Conservation (phyloP, 2,797 vertebrate genomes). For the Phataginus tricuspis region DNA sequence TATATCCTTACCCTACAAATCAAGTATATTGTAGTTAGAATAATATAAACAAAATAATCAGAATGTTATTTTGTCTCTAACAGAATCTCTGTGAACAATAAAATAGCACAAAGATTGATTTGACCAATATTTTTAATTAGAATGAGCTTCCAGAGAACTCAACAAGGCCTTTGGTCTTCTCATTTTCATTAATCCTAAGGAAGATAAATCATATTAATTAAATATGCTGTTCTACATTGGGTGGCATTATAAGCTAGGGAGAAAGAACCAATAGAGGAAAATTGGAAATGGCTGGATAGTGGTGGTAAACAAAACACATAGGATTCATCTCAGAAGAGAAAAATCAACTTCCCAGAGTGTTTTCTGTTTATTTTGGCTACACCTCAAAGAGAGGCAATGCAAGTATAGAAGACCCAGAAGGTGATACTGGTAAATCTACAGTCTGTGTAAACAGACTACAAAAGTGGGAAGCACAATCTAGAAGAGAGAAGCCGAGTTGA, state of each 20-base stretch:
- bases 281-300: neutral
- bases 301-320: neutral
- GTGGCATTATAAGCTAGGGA: slow-evolving; percentile 25
- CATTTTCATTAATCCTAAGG: slow-evolving; percentile 29
- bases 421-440: neutral
- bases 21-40: slow-evolving; percentile 19
- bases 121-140: slow-evolving; percentile 20
- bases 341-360: neutral
- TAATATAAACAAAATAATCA: neutral
- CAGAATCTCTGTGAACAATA: slow-evolving; percentile 32
- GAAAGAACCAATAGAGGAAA: neutral
- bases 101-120: slow-evolving; percentile 14
- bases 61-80: neutral
- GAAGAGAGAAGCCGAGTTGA: neutral
- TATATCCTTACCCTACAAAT: neutral
- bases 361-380: neutral
- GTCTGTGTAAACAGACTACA: neutral
- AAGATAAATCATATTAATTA: slow-evolving; percentile 57
- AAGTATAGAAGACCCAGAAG: neutral
- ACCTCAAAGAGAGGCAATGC: neutral
- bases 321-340: neutral
- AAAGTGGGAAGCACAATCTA: neutral
- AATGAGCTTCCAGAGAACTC: neutral
- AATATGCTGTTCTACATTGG: neutral
- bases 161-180: neutral